Evolutionary conservation across 2,888 invertebrate species (phyloP), one percentile per base, ranked within the genome.

Genomic region (Noctua comes): DNA sequence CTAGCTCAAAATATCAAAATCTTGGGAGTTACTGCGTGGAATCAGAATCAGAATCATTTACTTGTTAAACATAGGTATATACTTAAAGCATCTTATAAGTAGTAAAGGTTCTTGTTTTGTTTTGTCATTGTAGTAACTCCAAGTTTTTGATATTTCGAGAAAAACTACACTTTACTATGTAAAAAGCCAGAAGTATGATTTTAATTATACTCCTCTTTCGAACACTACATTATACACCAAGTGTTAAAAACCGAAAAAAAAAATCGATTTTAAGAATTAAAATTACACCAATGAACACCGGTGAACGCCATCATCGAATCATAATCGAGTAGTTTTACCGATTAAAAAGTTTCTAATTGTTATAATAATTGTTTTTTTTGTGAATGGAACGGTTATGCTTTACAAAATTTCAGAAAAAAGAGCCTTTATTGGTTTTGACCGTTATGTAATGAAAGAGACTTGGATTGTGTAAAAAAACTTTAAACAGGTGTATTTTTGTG

Each of bases 321-420:
- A 70, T 76, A 78, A 79, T 71, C 68, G 72, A 77, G 66, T 57
- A 72, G 31, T 72, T 46, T 69, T 72, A 84, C 79, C 82, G 80
- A 80, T 87, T 82, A 73, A 77, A 73, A 83, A 78, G 78, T 86
- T 82, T 84, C 81, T 78, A 80, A 84, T 82, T 83, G 81, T 76
- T 82, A 80, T 76, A 77, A 78, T 80, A 70, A 83, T 57, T 31
- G 76, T 74, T 65, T 68, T 68, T 80, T 80, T 82, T 59, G 73
- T 76, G 68, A 86, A 83, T 74, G 79, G 64, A 68, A 84, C 18
- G 64, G 79, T 82, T 72, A 78, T 73, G 18, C 72, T 77, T 77
- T 69, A 71, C 8, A 70, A 62, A 59, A 71, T 68, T 43, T 40
- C 6, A 46, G 27, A 69, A 72, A 73, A 74, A 87, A 51, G 27